Evolutionary conservation across 2,888 invertebrate species (phyloP).

Genomic region (Julus scanicus): DNA sequence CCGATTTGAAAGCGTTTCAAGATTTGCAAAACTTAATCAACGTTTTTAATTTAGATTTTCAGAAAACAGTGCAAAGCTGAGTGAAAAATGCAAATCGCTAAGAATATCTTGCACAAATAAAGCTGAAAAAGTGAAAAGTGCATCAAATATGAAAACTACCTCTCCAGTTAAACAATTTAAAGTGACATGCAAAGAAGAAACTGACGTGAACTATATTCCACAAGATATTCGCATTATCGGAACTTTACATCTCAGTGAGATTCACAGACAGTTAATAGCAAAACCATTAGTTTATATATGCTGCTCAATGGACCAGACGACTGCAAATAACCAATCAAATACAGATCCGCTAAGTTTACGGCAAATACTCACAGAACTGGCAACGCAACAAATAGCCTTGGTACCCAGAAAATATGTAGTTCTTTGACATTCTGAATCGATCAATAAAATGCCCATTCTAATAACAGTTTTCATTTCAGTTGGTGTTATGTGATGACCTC

Average conservation of each 20-base stretch:
- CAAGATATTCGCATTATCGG: slow-evolving; percentile 25
- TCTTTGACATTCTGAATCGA: not conserved
- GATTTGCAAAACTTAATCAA: not conserved
- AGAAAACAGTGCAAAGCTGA: not conserved
- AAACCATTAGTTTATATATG: slow-evolving; percentile 49
- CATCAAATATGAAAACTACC: not conserved
- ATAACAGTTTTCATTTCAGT: slow-evolving; percentile 38
- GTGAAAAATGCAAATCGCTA: not conserved
- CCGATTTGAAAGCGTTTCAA: not conserved
- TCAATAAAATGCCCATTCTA: not conserved
- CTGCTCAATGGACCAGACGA: not conserved
- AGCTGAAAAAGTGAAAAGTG: not conserved
- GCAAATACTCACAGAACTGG: not conserved
- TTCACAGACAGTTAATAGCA: slow-evolving; percentile 28
- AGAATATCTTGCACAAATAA: not conserved
- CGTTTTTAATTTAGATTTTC: not conserved
- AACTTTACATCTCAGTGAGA: slow-evolving; percentile 21
- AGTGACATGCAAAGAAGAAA: not conserved
- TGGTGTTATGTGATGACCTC: slow-evolving; percentile 50
- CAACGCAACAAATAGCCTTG: not conserved
- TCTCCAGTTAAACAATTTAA: not conserved
- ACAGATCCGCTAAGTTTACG: not conserved
- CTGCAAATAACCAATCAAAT: not conserved
- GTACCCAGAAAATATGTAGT: not conserved
- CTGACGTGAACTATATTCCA: not conserved